Conservation (phyloP, 2,888 invertebrate species). For the Antheraea yamamai region DNA sequence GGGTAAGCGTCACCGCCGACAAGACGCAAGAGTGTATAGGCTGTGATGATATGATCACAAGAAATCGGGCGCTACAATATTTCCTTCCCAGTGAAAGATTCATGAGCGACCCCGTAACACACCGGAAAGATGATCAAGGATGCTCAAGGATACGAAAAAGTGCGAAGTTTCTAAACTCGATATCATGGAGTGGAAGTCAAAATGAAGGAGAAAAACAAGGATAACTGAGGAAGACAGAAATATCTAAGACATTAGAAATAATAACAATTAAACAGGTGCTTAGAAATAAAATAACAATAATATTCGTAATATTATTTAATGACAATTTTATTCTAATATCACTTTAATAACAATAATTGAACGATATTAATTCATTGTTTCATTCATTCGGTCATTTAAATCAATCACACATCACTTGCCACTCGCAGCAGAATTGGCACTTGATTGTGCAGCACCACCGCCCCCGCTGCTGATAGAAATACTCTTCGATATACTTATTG, state of each 20-base stretch:
- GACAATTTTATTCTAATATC: neutral
- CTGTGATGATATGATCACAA: no score
- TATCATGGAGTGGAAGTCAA: no score
- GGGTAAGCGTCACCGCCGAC: no score
- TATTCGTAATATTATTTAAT: neutral
- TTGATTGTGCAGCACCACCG: slow-evolving; percentile 32
- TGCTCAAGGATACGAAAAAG: no score
- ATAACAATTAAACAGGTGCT: neutral
- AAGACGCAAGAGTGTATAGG: no score
- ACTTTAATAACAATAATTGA: neutral
- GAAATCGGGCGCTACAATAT: no score
- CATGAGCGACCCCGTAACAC: no score
- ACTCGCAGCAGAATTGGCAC: slow-evolving; percentile 29
- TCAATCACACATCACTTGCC: slow-evolving; percentile 27
- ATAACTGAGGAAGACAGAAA: no score
- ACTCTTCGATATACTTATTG: slow-evolving; percentile 53
- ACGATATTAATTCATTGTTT: neutral
- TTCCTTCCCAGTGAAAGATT: no score
- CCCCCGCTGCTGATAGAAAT: slow-evolving; percentile 47
- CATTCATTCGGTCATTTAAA: neutral
- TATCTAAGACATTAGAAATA: neutral
- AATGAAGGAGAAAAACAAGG: no score
- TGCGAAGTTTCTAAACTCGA: no score
- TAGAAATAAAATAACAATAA: neutral
- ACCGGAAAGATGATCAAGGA: no score